These are phyloP conservation scores for Caenorhabditis inopinata DNA, from an alignment of 1,140 invertebrate genomes.

Conservation along the genomic window DNA sequence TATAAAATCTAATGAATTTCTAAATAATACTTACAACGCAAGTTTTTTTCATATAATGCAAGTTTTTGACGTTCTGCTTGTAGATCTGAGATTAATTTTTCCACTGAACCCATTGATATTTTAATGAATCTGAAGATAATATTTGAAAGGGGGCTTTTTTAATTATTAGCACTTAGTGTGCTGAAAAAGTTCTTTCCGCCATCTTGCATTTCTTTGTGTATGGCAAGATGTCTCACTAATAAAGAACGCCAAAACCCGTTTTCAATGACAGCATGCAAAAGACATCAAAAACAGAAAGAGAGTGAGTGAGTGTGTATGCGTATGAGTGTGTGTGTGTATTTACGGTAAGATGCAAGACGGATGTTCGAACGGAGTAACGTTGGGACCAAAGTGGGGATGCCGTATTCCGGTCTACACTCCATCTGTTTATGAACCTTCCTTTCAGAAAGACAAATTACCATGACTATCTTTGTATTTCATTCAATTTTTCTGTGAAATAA, in stretches of 20 bases:
- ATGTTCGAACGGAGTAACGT: background rate
- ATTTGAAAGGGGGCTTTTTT: background rate
- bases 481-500: too few species aligned
- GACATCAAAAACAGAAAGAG: background rate
- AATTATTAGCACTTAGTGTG: background rate
- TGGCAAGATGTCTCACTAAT: slow-evolving; percentile 10
- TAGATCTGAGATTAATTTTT: slow-evolving; percentile 16
- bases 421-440: too few species aligned
- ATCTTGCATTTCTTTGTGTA: background rate
- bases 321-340: background rate
- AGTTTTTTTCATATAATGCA: slow-evolving; percentile 3
- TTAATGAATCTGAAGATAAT: background rate
- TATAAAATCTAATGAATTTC: background rate
- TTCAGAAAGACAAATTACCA: too few species aligned
- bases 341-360: background rate
- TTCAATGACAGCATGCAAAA: background rate
- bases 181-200: background rate
- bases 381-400: background rate
- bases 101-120: background rate
- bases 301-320: too few species aligned
- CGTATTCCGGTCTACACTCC: too few species aligned
- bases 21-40: background rate
- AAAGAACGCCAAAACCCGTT: slow-evolving; percentile 13
- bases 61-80: slow-evolving; percentile 6
- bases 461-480: too few species aligned